phyloP scores from a whole-genome alignment of 2,888 invertebrate genomes.

The Fragum sueziense region DNA sequence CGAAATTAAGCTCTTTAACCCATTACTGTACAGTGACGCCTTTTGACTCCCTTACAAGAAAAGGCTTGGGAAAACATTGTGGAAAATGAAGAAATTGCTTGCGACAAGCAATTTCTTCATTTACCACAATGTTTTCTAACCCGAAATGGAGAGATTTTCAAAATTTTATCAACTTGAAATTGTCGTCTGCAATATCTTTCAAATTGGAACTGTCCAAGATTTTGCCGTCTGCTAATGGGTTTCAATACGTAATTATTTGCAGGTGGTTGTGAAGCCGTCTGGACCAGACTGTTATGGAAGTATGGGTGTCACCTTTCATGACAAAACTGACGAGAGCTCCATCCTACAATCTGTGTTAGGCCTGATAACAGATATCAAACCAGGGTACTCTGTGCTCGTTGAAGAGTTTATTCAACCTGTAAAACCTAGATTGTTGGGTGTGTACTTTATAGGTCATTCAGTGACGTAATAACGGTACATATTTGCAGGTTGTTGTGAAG shows the following conservation, averaged over 20 bases:
- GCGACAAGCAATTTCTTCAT: neutral
- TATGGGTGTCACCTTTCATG: slow-evolving; percentile 65
- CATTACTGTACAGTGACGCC: too few relatives aligned
- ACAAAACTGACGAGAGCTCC: slow-evolving; percentile 23
- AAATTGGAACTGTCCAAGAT: too few relatives aligned
- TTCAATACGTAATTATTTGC: neutral
- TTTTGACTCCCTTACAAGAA: too few relatives aligned
- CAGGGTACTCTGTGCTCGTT: slow-evolving; percentile 60
- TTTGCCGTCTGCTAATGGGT: too few relatives aligned
- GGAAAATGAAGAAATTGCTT: neutral
- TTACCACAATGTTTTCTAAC: neutral
- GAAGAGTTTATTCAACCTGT: slow-evolving; percentile 62
- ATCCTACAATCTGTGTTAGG: slow-evolving; percentile 52
- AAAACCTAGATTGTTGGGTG: too few relatives aligned
- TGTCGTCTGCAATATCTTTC: too few relatives aligned
- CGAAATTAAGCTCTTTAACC: too few relatives aligned
- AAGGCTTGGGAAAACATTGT: too few relatives aligned
- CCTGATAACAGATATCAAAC: slow-evolving; percentile 49
- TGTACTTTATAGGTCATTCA: too few relatives aligned
- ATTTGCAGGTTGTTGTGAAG: slow-evolving; percentile 71
- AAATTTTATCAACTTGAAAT: too few relatives aligned
- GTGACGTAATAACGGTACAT: too few relatives aligned
- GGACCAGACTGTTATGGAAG: slow-evolving; percentile 65
- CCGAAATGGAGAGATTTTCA: too few relatives aligned
- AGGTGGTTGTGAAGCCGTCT: slow-evolving; percentile 73